Evolutionary conservation across 1,140 invertebrate species (phyloP).

Genomic region (Drosophila lacteicornis): DNA sequence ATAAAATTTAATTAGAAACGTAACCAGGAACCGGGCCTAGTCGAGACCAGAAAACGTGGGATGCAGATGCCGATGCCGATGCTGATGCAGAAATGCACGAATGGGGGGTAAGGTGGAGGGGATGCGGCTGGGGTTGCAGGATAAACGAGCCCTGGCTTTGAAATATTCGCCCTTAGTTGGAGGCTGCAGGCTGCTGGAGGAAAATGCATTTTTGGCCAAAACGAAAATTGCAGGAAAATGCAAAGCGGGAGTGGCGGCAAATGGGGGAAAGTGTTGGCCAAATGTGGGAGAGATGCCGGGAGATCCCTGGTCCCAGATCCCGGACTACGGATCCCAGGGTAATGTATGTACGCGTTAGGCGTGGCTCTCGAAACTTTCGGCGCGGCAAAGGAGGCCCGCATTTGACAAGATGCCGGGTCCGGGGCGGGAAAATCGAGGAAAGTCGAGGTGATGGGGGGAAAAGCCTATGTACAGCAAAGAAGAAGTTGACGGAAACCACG

Average conservation of each 20-base stretch:
- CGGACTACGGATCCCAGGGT: background rate
- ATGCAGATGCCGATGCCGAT: background rate
- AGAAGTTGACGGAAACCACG: slow-evolving; percentile 78
- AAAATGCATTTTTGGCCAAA: slow-evolving; percentile 71
- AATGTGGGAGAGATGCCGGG: slow-evolving; percentile 18
- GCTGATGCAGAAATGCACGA: slow-evolving; percentile 3
- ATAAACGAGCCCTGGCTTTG: slow-evolving; percentile 65
- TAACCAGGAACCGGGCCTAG: slow-evolving; percentile 57
- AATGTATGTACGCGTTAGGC: slow-evolving; percentile 66
- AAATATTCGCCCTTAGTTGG: slow-evolving; percentile 65
- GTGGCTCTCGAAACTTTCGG: slow-evolving; percentile 66
- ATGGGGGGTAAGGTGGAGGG: no score
- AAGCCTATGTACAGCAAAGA: slow-evolving; percentile 68
- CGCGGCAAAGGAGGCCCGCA: slow-evolving; percentile 47
- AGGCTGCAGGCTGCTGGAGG: slow-evolving; percentile 34
- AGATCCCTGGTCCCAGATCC: slow-evolving; percentile 4
- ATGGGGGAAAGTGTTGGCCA: slow-evolving; percentile 4
- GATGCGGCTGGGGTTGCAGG: slow-evolving; percentile 3
- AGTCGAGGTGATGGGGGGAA: background rate
- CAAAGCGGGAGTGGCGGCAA: slow-evolving; percentile 36
- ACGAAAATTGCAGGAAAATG: slow-evolving; percentile 73
- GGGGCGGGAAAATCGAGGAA: background rate
- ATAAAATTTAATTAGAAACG: slow-evolving; percentile 84
- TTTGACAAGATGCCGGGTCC: slow-evolving; percentile 64
- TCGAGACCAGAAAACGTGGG: slow-evolving; percentile 11